These are phyloP conservation scores for Cuculus canorus DNA, from an alignment of 2,797 vertebrate species.

Conservation along the genomic window DNA sequence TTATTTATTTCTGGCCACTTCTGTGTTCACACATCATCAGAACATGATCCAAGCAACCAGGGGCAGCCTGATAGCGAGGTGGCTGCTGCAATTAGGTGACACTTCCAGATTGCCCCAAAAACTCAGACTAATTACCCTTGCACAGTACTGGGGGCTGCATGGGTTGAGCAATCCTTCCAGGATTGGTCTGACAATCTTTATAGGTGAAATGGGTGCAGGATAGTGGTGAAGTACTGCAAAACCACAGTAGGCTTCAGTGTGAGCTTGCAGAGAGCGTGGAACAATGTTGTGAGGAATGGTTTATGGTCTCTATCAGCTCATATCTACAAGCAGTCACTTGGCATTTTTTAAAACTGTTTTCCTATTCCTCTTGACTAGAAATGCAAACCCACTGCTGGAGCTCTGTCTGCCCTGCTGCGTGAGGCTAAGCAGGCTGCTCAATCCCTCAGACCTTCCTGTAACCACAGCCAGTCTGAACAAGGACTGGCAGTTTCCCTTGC, in stretches of 20 bases:
- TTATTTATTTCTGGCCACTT: constrained; percentile 66
- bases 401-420: not conserved
- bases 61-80: not conserved
- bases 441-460: not conserved
- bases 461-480: not conserved
- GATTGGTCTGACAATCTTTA: not conserved
- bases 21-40: constrained; percentile 70
- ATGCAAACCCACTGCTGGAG: not conserved
- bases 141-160: not conserved
- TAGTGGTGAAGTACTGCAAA: not conserved
- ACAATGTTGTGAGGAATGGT: not conserved
- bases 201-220: not conserved
- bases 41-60: not conserved
- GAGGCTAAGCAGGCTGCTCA: not conserved
- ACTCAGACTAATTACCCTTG: not conserved
- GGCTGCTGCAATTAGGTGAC: constrained; percentile 34
- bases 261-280: not conserved
- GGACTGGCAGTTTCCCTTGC: not conserved
- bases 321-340: not conserved
- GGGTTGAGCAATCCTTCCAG: not conserved
- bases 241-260: not conserved
- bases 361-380: constrained; percentile 11
- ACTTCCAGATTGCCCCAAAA: constrained; percentile 19
- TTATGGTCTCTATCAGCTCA: not conserved
- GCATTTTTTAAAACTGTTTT: constrained; percentile 41